A percentile compares a stretch with the other conserved stretches of the same genome.
Conservation (phyloP, 1,140 invertebrate species). For the Physella acuta region DNA sequence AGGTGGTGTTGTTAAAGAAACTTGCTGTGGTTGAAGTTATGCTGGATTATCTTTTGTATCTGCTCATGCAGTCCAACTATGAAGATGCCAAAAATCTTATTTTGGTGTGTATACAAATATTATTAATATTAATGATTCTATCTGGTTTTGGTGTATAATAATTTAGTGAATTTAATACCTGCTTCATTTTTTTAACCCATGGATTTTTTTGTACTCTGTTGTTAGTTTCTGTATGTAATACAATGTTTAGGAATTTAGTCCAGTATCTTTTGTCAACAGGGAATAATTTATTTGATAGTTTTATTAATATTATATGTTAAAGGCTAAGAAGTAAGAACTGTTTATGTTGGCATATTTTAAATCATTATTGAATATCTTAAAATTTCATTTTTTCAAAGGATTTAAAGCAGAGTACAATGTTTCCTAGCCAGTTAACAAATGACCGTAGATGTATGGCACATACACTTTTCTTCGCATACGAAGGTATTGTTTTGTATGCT, state of each 20-base stretch:
- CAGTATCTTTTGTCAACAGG: no score
- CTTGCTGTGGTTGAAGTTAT: slow-evolving; percentile 12
- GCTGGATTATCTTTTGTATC: slow-evolving; percentile 11
- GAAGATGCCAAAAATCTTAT: slow-evolving; percentile 11
- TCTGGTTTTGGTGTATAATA: not conserved
- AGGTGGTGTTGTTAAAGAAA: not conserved
- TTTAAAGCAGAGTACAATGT: not conserved
- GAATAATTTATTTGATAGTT: no score
- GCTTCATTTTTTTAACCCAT: not conserved
- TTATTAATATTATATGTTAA: no score
- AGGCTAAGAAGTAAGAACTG: no score
- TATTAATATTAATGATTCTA: not conserved
- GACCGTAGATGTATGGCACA: slow-evolving; percentile 2
- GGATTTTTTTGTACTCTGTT: not conserved
- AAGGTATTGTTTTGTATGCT: slow-evolving; percentile 12
- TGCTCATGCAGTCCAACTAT: not conserved
- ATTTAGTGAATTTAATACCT: not conserved
- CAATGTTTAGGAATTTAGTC: no score
- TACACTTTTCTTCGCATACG: slow-evolving; percentile 14
- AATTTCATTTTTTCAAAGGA: no score
- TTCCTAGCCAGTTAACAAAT: not conserved
- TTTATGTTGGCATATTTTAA: no score
- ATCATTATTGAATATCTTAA: no score
- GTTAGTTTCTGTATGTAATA: no score
- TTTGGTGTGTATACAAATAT: not conserved